Conservation (phyloP, 37 sponge, comb jelly and placozoan genomes). For the Crambe crambe region DNA sequence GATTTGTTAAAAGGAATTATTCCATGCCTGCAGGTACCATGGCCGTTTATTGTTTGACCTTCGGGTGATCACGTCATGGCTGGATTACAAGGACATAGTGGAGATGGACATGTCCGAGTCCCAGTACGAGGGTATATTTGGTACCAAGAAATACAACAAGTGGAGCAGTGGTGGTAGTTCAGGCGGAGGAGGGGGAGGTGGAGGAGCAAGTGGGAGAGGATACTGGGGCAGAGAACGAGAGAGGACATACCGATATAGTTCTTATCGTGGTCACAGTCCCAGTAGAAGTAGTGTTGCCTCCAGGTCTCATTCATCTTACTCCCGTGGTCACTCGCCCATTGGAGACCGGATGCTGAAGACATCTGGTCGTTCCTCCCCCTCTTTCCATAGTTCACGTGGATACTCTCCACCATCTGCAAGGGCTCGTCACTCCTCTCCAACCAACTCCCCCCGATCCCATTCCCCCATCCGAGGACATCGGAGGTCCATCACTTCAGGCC, state of each 20-base stretch:
- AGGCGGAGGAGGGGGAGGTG: not conserved
- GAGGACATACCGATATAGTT: not conserved
- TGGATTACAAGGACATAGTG: not conserved
- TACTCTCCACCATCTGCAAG: not conserved
- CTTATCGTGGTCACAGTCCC: not conserved
- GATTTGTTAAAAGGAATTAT: too few species aligned
- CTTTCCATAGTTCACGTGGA: not conserved
- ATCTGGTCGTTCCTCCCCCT: not conserved
- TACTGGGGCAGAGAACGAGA: not conserved
- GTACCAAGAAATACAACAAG: not conserved
- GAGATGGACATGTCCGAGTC: slow-evolving; percentile 4
- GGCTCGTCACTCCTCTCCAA: not conserved
- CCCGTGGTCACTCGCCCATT: not conserved
- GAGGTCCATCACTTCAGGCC: not conserved
- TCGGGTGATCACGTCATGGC: slow-evolving; percentile 29
- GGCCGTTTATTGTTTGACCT: slow-evolving; percentile 5
- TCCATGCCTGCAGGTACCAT: slow-evolving; percentile 28
- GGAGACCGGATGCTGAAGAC: not conserved
- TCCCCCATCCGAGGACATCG: not conserved
- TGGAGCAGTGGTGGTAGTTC: not conserved
- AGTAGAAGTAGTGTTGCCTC: not conserved
- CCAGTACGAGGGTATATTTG: not conserved
- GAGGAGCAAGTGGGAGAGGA: not conserved
- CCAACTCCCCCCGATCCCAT: not conserved
- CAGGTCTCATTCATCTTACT: not conserved